Base-by-base conservation (phyloP, 2,797 vertebrate genomes). In the Lycodopsis pacificus region DNA sequence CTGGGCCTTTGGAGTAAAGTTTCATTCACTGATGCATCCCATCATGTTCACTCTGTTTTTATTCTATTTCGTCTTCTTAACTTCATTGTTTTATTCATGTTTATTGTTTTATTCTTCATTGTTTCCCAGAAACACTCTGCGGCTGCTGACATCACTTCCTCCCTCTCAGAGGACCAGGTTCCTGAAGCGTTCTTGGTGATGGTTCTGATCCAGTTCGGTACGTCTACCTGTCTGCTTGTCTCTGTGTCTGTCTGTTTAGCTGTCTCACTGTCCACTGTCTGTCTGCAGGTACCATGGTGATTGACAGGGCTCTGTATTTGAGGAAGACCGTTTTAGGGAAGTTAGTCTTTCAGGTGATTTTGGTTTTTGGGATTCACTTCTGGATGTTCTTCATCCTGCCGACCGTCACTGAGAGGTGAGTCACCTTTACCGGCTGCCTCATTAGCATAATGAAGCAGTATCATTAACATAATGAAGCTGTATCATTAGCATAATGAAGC, bases 301-400 rank as follows among this genome's bases (percentile, higher is more conserved):
- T 99, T 73, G 96, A 97, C 13, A 81, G 90, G 48, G 94, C 94
- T 74, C 88, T 84, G 69, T 94, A 88, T 85, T 79, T 92, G 63
- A 92, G 87, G 86, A 94, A 92, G 89, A 94, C 84, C 0, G 93
- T 88, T 83, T 82, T 88, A 83, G 93, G 88, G 78, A 99, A 99
- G 88, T 95, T 98, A 77, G 95, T 99, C 71, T 99, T 99, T 80
- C 97, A 99, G 91, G 97, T 99, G 89, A 97, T 99, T 83, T 93
- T 99, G 63, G 98, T 99, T 80, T 97, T 99, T 0, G 97, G 98
- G 64, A 99, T 99, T 87, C 98, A 99, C 90, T 98, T 99, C 92
- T 99, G 98, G 98, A 97, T 99, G 97, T 99, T 99, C 92, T 98
- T 98, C 92, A 99, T 99, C 88, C 93, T 99, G 44, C 98, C 98